Evolutionary conservation across 2,888 invertebrate genomes (phyloP), one percentile per base, ranked within the genome.

Genomic region (Drosophila austrosaltans): DNA sequence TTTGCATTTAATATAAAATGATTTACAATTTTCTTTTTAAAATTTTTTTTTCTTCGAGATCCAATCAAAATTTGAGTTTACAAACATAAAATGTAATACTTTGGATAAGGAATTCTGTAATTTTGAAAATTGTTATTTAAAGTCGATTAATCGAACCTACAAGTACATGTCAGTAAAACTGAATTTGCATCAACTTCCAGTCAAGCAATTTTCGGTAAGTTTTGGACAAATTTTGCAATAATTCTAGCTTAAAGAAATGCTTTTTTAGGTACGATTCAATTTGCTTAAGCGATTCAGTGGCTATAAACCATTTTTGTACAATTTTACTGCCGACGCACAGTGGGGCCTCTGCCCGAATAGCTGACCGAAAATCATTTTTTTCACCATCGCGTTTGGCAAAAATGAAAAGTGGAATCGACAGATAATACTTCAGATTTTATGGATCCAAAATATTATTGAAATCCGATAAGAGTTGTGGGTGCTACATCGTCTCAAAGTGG

Each of bases 121-220:
- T 0, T 71, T 71, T 3, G 64, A 71, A 3, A 40, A 64, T 8
- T 71, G 71, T 28, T 53, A 53, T 64, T 64, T 71, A 3, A 71
- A 71, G 25, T 54, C 71, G 0, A 48, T 71, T 1, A 71, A 71
- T 32, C 56, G 70, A 12, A 60, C 54, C 30, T 71, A 69, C 40
- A 71, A 71, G 16, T 71, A 71, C 4, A 48, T 71, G 10, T 64
- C 71, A 3, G 0, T 71, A 1, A 69, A n/a, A 60, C 36, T 59
- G 0, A 7, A 10, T 8, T 5, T 69, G 8, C 40, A 40, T 39
- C 0, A 28, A 2, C 0, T 28, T 7, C 71, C 71, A 5, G 2
- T 69, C 1, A 53, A 3, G 0, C 6, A 42, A 0, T 20, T 12
- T 28, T 22, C 40, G 57, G 71, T 71, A 53, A 0, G 48, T 48